phyloP scores from a whole-genome alignment of 2,113 vertebrate species.

The Mobula hypostoma region DNA sequence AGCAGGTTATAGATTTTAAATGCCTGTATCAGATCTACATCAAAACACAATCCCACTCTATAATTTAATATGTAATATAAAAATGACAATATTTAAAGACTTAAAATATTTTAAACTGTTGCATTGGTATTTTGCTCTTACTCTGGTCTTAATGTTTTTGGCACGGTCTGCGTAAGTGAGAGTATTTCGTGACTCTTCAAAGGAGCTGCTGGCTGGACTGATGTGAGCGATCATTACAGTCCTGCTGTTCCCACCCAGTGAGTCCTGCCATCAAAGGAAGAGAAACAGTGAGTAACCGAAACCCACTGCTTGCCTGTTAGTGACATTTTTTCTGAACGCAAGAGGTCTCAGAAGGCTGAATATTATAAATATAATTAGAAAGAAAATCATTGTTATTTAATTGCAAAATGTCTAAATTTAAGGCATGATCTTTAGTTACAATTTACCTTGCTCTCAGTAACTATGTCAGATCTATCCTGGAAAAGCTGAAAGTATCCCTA shows the following conservation, averaged over 20 bases:
- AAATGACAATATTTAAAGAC: neutral
- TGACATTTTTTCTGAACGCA: neutral
- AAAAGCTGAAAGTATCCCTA: neutral
- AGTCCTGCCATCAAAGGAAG: constrained; percentile 60
- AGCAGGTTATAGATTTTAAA: neutral
- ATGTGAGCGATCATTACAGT: constrained; percentile 92
- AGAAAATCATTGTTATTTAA: neutral
- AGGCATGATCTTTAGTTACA: too few species aligned
- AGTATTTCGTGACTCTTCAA: constrained; percentile 83
- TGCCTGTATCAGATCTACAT: too few species aligned
- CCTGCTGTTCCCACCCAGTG: constrained; percentile 77
- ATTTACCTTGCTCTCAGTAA: neutral
- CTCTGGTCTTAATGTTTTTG: constrained; percentile 81
- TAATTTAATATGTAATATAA: neutral
- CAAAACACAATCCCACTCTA: neutral
- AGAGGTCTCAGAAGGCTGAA: neutral
- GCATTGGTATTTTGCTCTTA: constrained; percentile 44
- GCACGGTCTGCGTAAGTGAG: constrained; percentile 78
- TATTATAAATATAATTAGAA: too few species aligned
- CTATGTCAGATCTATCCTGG: neutral
- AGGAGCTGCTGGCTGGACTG: constrained; percentile 78
- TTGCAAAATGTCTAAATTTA: neutral
- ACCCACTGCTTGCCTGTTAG: neutral
- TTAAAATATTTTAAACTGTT: neutral
- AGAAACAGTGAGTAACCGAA: neutral